A percentile compares a stretch with the other conserved stretches of the same genome.
These are phyloP conservation scores for Eudemis profundana DNA, from an alignment of 2,888 invertebrate species.

Conservation along the genomic window DNA sequence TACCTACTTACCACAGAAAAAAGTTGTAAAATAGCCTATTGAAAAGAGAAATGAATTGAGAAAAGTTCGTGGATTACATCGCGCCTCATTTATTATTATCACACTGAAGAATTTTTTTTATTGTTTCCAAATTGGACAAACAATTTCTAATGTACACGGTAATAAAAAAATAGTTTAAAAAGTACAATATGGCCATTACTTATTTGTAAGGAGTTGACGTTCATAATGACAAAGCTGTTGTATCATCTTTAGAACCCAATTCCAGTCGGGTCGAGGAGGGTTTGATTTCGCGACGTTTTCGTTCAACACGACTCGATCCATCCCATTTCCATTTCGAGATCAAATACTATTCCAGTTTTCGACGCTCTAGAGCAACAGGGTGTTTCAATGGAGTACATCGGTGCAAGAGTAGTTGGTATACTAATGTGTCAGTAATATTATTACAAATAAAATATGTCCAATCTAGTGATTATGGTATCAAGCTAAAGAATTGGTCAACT, in stretches of 20 bases:
- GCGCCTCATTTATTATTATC: too few relatives aligned
- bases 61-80: too few relatives aligned
- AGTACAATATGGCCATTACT: slow-evolving; percentile 48
- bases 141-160: too few relatives aligned
- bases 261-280: slow-evolving; percentile 23
- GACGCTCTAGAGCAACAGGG: slow-evolving; percentile 51
- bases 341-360: slow-evolving; percentile 56
- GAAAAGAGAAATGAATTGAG: too few relatives aligned
- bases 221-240: slow-evolving; percentile 20
- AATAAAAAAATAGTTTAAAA: background rate
- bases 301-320: slow-evolving; percentile 46
- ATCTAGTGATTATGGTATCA: too few relatives aligned
- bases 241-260: slow-evolving; percentile 21
- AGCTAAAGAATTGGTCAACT: too few relatives aligned
- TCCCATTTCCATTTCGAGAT: slow-evolving; percentile 57
- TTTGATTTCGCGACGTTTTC: slow-evolving; percentile 46
- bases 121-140: too few relatives aligned
- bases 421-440: background rate
- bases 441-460: too few relatives aligned
- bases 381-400: slow-evolving; percentile 45
- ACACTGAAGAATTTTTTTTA: too few relatives aligned
- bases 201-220: slow-evolving; percentile 4
- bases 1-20: too few relatives aligned
- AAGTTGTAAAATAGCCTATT: too few relatives aligned
- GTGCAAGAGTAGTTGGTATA: background rate